Evolutionary conservation across 1,140 invertebrate genomes (phyloP).

Genomic region (Drosophila chauvacae): DNA sequence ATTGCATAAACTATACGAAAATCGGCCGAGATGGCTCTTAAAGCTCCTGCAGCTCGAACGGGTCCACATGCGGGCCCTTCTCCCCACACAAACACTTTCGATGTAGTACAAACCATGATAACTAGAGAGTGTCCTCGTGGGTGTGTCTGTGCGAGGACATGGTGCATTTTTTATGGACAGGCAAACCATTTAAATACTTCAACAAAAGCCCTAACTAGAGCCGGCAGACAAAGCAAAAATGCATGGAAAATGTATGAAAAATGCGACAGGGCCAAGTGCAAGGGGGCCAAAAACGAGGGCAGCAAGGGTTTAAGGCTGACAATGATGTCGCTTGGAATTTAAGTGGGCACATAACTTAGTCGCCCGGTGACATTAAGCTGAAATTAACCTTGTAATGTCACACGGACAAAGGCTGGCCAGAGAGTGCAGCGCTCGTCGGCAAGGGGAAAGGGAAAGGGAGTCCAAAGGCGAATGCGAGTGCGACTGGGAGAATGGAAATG

Average conservation of each 20-base stretch:
- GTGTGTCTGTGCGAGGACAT: conserved; percentile 16
- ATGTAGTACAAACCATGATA: conserved; percentile 14
- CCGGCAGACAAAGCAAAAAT: conserved; percentile 54
- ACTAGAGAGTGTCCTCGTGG: background rate
- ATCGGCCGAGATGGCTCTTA: conserved; percentile 21
- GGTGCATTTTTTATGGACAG: conserved; percentile 44
- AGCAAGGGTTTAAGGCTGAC: conserved; percentile 22
- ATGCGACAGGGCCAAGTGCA: conserved; percentile 48
- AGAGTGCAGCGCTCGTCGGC: conserved; percentile 4
- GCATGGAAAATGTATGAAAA: conserved; percentile 62
- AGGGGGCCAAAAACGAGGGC: conserved; percentile 1
- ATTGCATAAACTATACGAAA: conserved; percentile 47
- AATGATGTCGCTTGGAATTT: conserved; percentile 46
- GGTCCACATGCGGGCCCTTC: conserved; percentile 28
- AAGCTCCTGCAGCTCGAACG: conserved; percentile 12
- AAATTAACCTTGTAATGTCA: conserved; percentile 74
- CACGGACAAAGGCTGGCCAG: conserved; percentile 30
- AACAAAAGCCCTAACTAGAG: conserved; percentile 35
- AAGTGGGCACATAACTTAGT: conserved; percentile 64
- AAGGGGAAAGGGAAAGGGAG: background rate
- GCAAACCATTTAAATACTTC: conserved; percentile 59
- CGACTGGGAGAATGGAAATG: background rate
- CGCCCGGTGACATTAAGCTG: conserved; percentile 64
- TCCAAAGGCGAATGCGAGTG: conserved; percentile 6
- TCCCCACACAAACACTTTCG: background rate